phyloP scores from a whole-genome alignment of 1,140 invertebrate species.

The Drosophila tsacasi region DNA sequence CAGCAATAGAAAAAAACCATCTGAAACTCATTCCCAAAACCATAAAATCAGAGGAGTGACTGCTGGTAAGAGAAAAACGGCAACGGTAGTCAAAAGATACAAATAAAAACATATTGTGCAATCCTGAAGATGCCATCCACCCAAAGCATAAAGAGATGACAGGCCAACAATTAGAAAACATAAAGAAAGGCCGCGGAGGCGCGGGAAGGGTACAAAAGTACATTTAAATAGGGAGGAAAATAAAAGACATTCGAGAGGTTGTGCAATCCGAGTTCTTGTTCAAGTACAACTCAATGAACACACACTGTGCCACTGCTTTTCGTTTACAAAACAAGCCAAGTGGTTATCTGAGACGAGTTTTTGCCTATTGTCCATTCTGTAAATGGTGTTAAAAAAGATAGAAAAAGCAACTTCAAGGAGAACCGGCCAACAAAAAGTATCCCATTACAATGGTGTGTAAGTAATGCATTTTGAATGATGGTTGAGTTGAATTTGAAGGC shows the following conservation, averaged over 20 bases:
- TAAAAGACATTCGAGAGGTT: conserved; percentile 32
- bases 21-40: background rate
- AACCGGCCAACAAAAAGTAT: conserved; percentile 45
- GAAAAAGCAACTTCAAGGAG: conserved; percentile 51
- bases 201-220: conserved; percentile 18
- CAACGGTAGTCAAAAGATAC: background rate
- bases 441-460: conserved; percentile 40
- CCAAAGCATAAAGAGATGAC: conserved; percentile 30
- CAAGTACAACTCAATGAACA: conserved; percentile 56
- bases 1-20: conserved; percentile 15
- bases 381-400: conserved; percentile 53
- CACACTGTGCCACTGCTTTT: conserved; percentile 18
- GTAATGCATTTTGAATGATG: conserved; percentile 52
- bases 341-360: conserved; percentile 51
- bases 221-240: conserved; percentile 18
- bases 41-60: conserved; percentile 28
- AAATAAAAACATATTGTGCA: conserved; percentile 1
- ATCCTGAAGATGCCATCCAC: conserved; percentile 3
- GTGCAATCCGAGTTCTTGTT: conserved; percentile 63
- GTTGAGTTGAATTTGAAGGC: conserved; percentile 35
- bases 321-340: conserved; percentile 32
- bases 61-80: conserved; percentile 8
- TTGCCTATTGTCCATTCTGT: conserved; percentile 52
- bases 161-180: conserved; percentile 50
- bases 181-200: conserved; percentile 6